phyloP scores from a whole-genome alignment of 2,888 invertebrate genomes.

The Pristionchus fissidentatus region DNA sequence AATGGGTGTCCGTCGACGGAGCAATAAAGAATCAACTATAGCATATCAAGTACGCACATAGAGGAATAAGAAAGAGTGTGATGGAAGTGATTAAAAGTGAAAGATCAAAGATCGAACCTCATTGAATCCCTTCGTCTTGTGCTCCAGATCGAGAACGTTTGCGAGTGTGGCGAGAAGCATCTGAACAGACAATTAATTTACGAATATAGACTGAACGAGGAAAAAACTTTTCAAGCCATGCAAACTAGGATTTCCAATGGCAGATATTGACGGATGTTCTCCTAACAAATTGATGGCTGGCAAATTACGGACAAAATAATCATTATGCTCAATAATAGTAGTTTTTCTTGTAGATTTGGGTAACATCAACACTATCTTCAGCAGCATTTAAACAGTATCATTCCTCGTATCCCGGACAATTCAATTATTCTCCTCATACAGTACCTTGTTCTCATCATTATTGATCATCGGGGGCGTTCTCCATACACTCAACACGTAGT shows the following conservation, averaged over 20 bases:
- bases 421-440: not conserved
- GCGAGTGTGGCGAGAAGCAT: conserved; percentile 45
- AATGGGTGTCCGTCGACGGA: no score
- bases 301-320: not conserved
- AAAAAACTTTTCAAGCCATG: not conserved
- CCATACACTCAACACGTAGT: conserved; percentile 67
- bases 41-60: no score
- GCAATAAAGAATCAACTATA: no score
- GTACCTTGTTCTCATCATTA: conserved; percentile 11
- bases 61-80: no score
- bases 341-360: no score
- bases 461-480: conserved; percentile 52
- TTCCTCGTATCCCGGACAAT: not conserved
- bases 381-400: not conserved
- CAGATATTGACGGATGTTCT: not conserved
- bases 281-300: not conserved
- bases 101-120: conserved; percentile 44
- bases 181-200: conserved; percentile 46
- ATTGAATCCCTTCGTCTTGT: conserved; percentile 49
- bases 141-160: conserved; percentile 49
- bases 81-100: no score
- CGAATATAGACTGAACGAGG: not conserved
- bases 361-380: not conserved
- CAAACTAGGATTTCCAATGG: no score
- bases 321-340: not conserved